Conservation (phyloP, 2,113 vertebrate species). For the Saimiri boliviensis region DNA sequence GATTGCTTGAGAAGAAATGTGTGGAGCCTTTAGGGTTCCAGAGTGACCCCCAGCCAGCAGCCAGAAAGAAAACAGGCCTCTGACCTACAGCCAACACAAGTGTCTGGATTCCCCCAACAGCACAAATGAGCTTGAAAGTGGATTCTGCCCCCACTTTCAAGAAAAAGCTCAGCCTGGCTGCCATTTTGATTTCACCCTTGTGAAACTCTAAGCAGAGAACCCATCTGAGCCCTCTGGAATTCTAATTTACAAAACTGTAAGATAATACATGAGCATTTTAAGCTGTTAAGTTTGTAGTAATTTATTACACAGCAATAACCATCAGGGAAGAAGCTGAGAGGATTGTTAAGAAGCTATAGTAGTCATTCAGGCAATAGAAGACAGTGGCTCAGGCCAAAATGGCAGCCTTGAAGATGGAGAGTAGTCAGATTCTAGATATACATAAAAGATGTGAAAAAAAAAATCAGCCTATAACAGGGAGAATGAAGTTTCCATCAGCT, state of each 20-base stretch:
- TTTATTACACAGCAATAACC: not conserved
- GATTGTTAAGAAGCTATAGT: not conserved
- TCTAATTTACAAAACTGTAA: not conserved
- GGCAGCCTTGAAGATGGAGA: not conserved
- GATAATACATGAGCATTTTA: not conserved
- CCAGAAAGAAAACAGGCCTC: not conserved
- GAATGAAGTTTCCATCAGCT: not conserved
- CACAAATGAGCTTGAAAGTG: not conserved
- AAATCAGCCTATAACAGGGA: not conserved
- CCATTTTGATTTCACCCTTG: not conserved
- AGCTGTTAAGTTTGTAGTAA: not conserved
- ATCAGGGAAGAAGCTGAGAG: not conserved
- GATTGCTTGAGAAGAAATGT: not conserved
- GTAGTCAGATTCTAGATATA: not conserved
- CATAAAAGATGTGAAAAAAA: not conserved
- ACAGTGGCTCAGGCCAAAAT: not conserved
- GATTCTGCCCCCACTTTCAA: not conserved
- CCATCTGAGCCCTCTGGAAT: not conserved
- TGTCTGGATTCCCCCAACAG: not conserved
- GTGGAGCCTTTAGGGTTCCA: not conserved
- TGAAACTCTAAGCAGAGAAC: not conserved
- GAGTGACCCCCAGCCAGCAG: not conserved
- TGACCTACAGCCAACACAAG: not conserved
- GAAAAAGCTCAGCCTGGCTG: not conserved
- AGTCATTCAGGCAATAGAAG: conserved; percentile 19